Evolutionary conservation across 2,797 vertebrate genomes (phyloP).

Genomic region (Pogonophryne albipinna): DNA sequence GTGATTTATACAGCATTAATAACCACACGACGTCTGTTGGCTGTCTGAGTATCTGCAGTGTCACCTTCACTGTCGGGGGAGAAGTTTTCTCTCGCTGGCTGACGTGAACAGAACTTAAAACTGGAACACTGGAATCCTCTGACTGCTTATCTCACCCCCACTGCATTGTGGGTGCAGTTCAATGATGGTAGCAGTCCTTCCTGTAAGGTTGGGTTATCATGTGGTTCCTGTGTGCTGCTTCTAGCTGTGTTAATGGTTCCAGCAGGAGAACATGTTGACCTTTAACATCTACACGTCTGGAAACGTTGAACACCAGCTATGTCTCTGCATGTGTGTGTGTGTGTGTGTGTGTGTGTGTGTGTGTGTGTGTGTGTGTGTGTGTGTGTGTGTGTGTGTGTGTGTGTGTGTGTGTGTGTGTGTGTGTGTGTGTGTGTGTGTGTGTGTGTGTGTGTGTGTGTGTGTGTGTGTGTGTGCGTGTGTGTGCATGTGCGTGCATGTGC

Average conservation of each 20-base stretch:
- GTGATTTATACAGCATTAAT: conserved; percentile 37
- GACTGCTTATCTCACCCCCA: conserved; percentile 5
- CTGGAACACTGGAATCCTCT: conserved; percentile 20
- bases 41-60: conserved; percentile 51
- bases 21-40: conserved; percentile 27
- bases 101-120: conserved; percentile 51
- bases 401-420: no score
- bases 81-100: conserved; percentile 16
- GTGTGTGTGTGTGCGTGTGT: not conserved
- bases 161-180: conserved; percentile 17
- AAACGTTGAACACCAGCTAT: conserved; percentile 39
- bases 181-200: conserved; percentile 17
- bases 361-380: no score
- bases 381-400: no score
- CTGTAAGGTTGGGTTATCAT: conserved; percentile 5
- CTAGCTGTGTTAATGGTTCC: conserved; percentile 55
- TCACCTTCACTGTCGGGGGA: conserved; percentile 61
- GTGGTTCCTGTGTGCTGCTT: conserved; percentile 9
- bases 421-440: no score
- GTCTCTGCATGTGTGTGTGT: no score
- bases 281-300: conserved; percentile 64
- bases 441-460: conserved; percentile 20
- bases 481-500: conserved; percentile 9
- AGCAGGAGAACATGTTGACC: conserved; percentile 60
- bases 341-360: no score